phyloP scores from a whole-genome alignment of 2,888 invertebrate species.

The Linnaemya tessellans region DNA sequence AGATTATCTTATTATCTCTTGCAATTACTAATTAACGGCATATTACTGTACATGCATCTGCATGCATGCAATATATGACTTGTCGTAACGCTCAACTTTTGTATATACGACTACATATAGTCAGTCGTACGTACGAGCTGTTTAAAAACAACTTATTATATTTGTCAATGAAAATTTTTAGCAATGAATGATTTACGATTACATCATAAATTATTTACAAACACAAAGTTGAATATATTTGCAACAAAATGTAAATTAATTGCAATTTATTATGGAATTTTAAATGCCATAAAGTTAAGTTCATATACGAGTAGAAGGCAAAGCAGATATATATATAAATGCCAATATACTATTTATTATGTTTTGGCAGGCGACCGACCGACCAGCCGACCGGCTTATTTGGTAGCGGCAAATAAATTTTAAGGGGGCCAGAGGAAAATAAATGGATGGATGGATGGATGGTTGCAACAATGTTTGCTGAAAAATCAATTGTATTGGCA shows the following conservation, averaged over 20 bases:
- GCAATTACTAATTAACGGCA: too few species aligned
- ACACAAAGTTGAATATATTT: not conserved
- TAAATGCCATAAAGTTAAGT: not conserved
- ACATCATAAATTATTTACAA: constrained; percentile 2
- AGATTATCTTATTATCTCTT: too few species aligned
- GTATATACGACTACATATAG: too few species aligned
- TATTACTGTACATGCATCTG: too few species aligned
- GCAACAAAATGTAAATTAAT: constrained; percentile 1
- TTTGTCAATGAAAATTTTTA: not conserved
- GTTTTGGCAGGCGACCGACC: not conserved
- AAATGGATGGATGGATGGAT: too few species aligned
- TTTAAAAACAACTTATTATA: not conserved
- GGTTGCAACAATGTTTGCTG: too few species aligned
- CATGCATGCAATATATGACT: too few species aligned
- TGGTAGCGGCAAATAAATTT: too few species aligned
- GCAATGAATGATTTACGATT: not conserved
- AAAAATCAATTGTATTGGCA: too few species aligned
- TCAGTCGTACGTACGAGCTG: not conserved
- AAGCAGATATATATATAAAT: not conserved
- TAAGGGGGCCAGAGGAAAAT: too few species aligned
- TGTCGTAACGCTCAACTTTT: too few species aligned
- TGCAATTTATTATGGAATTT: not conserved
- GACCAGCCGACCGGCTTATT: too few species aligned
- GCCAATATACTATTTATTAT: not conserved
- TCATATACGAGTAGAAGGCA: not conserved